These are phyloP conservation scores for Drosophila melanica DNA, from an alignment of 1,140 invertebrate genomes.

Conservation along the genomic window DNA sequence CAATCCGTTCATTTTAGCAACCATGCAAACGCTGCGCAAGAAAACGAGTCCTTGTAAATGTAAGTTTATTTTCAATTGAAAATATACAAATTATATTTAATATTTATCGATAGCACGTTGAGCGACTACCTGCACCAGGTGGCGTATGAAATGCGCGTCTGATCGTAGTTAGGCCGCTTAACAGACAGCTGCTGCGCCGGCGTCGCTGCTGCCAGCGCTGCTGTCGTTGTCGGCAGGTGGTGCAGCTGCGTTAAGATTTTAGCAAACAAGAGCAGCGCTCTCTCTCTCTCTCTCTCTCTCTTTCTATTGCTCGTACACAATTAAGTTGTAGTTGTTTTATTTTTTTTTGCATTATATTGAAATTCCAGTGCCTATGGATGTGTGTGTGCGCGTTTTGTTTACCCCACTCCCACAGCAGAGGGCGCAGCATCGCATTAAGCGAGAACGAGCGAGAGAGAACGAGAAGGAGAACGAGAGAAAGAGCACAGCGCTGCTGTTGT, in stretches of 20 bases:
- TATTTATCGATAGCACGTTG: slow-evolving; percentile 18
- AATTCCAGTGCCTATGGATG: slow-evolving; percentile 53
- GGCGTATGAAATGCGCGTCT: slow-evolving; percentile 18
- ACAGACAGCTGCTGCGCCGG: slow-evolving; percentile 69
- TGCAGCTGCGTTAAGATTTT: slow-evolving; percentile 60
- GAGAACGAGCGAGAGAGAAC: background rate
- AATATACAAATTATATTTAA: slow-evolving; percentile 16
- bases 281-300: background rate
- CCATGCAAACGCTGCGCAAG: slow-evolving; percentile 94
- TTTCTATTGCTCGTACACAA: slow-evolving; percentile 7
- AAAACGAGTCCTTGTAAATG: slow-evolving; percentile 95
- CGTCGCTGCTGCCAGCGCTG: slow-evolving; percentile 46
- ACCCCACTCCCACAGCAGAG: slow-evolving; percentile 39
- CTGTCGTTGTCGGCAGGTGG: slow-evolving; percentile 58
- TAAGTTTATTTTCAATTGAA: slow-evolving; percentile 86
- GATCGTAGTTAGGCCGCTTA: slow-evolving; percentile 27
- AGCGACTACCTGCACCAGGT: background rate
- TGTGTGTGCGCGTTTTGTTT: slow-evolving; percentile 53
- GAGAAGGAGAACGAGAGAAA: background rate
- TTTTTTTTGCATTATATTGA: slow-evolving; percentile 54
- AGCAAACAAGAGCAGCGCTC: slow-evolving; percentile 38
- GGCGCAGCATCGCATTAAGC: slow-evolving; percentile 35
- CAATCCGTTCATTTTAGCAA: slow-evolving; percentile 74
- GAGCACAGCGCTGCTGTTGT: slow-evolving; percentile 11
- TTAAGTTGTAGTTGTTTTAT: slow-evolving; percentile 3